A percentile compares a stretch with the other conserved stretches of the same genome.
phyloP scores from a whole-genome alignment of 2,113 vertebrate genomes.

The Dolichallabes microphthalmus region DNA sequence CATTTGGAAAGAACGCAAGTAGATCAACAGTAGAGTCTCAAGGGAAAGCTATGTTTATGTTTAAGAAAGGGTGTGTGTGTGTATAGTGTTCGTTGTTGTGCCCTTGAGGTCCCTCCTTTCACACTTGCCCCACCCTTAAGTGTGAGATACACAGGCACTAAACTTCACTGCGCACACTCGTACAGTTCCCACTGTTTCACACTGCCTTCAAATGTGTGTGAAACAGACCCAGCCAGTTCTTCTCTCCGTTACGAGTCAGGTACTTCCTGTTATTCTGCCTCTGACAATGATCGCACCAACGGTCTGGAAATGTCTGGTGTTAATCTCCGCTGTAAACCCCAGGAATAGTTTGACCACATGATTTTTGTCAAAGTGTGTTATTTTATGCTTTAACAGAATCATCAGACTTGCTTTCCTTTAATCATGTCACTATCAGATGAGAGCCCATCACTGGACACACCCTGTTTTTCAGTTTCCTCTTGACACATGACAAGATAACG shows the following conservation, averaged over 20 bases:
- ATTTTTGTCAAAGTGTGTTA: neutral
- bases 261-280: slow-evolving; percentile 17
- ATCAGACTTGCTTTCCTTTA: neutral
- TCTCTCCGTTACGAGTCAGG: neutral
- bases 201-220: neutral
- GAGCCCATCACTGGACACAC: slow-evolving; percentile 44
- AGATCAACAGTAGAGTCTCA: slow-evolving; percentile 39
- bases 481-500: slow-evolving; percentile 27
- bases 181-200: neutral
- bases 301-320: slow-evolving; percentile 28
- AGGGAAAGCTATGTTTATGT: slow-evolving; percentile 4
- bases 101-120: slow-evolving; percentile 16
- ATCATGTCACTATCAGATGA: neutral
- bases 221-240: neutral
- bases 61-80: slow-evolving; percentile 11
- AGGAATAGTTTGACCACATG: slow-evolving; percentile 3
- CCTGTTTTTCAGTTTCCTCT: slow-evolving; percentile 32
- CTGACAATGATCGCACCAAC: neutral
- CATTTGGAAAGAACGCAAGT: slow-evolving; percentile 34
- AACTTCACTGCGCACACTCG: neutral
- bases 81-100: neutral
- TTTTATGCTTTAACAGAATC: neutral
- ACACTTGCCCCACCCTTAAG: neutral
- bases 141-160: slow-evolving; percentile 3
- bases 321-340: slow-evolving; percentile 3